Base-by-base conservation (phyloP, 2,888 invertebrate genomes). In the Heteromyza rotundicornis region DNA sequence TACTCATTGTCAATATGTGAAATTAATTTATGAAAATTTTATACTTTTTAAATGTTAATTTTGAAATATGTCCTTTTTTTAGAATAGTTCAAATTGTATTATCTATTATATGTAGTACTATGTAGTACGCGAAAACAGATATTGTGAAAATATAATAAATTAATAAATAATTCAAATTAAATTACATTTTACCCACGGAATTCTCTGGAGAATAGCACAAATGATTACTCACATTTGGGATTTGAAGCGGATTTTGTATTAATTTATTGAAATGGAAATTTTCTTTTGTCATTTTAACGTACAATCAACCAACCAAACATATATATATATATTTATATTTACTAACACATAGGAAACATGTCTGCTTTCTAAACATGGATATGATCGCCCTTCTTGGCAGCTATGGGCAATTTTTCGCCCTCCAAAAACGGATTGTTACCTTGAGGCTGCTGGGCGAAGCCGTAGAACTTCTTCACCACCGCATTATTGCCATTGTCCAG, bases 371-470 rank as follows among this genome's bases (percentile, higher is more conserved):
- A 59, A 22, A 14, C 40, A 57, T 76, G 75, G 63, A 92, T 89
- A 76, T 91, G 89, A 79, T 90, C 90, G 73, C 95, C 94, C 84
- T 96, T 96, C 84, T 96, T 96, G 60, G 96, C 96, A 40, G 95
- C 95, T 66, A 95, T 92, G 10, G 95, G 95, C 66, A 96, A 86
- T 73, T 92, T 91, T 76, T 94, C 93, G 40, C 95, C 96, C 72
- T 86, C 87, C 73, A 96, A 86, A 78, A 88, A 96, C 10, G 96
- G 96, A 84, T 96, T 96, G 89, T 90, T 78, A 19, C 92, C 91
- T 36, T 94, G 94, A 68, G 86, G 86, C 76, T 86, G 65, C 2
- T 64, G 68, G 62, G 59, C 58, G 24, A 63, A 52, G n/a, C 86
- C 85, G 68, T 89, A 88, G 71, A 87, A 90, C 79, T 92, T 92